Evolutionary conservation across 2,113 vertebrate species (phyloP).

Genomic region (Scomber colias): DNA sequence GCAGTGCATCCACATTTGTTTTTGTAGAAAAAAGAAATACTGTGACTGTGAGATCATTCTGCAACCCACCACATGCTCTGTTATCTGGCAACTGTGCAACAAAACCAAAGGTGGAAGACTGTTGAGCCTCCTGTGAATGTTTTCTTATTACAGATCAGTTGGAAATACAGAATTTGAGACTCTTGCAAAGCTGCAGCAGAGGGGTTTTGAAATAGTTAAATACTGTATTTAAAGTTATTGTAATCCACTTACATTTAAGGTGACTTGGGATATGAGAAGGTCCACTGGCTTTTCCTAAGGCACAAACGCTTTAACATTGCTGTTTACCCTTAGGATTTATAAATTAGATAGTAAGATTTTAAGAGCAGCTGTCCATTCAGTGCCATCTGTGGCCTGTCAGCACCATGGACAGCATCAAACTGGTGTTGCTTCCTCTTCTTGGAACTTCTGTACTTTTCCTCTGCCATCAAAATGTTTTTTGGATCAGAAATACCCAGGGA

Average conservation of each 20-base stretch:
- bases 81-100: constrained; percentile 23
- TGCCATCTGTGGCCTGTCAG: constrained; percentile 42
- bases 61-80: constrained; percentile 9
- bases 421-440: constrained; percentile 24
- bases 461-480: constrained; percentile 40
- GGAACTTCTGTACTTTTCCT: constrained; percentile 25
- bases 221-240: background rate
- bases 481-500: constrained; percentile 48
- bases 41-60: constrained; percentile 1
- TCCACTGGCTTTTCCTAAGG: constrained; percentile 8
- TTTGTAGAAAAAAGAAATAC: background rate
- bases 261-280: background rate
- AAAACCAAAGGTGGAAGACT: constrained; percentile 4
- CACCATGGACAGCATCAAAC: constrained; percentile 49
- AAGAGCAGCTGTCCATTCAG: constrained; percentile 13
- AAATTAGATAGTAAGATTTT: constrained; percentile 28
- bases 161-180: constrained; percentile 1
- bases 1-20: constrained; percentile 14
- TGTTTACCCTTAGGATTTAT: background rate
- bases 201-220: background rate
- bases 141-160: constrained; percentile 15
- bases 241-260: constrained; percentile 15
- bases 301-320: background rate
- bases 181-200: constrained; percentile 1
- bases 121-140: constrained; percentile 4